Evolutionary conservation across 2,888 invertebrate species (phyloP).

Genomic region (Microplitis manilae): DNA sequence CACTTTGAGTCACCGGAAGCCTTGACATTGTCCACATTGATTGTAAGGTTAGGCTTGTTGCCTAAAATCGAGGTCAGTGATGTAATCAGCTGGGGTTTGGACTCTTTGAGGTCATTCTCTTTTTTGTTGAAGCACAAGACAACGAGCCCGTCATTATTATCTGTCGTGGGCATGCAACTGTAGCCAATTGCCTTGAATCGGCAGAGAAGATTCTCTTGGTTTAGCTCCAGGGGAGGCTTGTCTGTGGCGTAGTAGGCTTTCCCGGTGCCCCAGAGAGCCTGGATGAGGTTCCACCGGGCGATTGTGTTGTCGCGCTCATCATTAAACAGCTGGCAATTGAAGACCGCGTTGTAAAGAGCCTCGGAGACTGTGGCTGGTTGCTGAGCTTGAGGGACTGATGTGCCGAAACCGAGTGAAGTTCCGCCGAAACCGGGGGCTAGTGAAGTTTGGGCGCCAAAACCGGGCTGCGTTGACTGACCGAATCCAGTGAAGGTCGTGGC

Average conservation of each 20-base stretch:
- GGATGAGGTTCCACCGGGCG: conserved; percentile 95
- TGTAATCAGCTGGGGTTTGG: conserved; percentile 72
- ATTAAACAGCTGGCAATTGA: conserved; percentile 88
- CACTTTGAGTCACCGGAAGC: conserved; percentile 85
- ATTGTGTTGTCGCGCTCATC: conserved; percentile 96
- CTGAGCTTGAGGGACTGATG: conserved; percentile 59
- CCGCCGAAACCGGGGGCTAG: conserved; percentile 71
- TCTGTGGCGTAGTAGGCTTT: conserved; percentile 85
- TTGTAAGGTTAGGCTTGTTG: conserved; percentile 86
- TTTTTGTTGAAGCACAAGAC: conserved; percentile 88
- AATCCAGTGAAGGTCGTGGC: conserved; percentile 69
- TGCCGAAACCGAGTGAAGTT: conserved; percentile 61
- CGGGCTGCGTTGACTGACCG: conserved; percentile 73
- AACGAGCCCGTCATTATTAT: conserved; percentile 93
- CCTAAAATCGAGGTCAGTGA: conserved; percentile 83
- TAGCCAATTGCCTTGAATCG: conserved; percentile 97
- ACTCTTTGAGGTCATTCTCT: conserved; percentile 80
- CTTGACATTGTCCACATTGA: conserved; percentile 85
- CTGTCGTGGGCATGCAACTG: conserved; percentile 87
- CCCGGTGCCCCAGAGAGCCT: conserved; percentile 91
- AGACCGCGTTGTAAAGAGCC: conserved; percentile 82
- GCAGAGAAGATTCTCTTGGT: conserved; percentile 91
- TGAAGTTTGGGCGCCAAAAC: conserved; percentile 72
- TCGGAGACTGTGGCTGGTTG: conserved; percentile 77
- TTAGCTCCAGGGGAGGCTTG: conserved; percentile 86